Percentiles rank a stretch among this genome's conserved stretches.
These are phyloP conservation scores for Idaea dimidiata DNA, from an alignment of 2,888 invertebrate species.

Conservation along the genomic window DNA sequence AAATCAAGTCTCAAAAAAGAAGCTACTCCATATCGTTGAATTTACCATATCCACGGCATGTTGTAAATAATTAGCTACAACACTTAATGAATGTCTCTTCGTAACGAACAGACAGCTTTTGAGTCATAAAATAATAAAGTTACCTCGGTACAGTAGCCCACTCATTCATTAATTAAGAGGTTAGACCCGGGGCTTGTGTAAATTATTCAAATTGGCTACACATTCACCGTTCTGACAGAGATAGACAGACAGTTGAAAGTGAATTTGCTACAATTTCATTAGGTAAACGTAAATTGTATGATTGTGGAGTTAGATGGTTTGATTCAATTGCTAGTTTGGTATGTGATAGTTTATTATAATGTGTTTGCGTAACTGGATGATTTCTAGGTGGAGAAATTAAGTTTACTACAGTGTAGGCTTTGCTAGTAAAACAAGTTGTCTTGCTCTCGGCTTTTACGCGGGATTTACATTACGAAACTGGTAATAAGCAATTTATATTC, in stretches of 20 bases:
- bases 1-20: too few species aligned
- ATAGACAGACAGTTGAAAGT: neutral
- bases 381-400: too few species aligned
- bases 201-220: slow-evolving; percentile 1
- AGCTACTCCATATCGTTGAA: neutral
- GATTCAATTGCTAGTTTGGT: neutral
- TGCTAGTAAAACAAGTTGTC: too few species aligned
- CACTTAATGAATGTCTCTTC: neutral
- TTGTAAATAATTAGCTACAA: neutral
- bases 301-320: neutral
- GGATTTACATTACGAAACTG: too few species aligned
- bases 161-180: neutral
- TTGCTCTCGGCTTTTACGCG: too few species aligned
- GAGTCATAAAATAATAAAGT: neutral
- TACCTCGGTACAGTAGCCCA: neutral
- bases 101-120: neutral
- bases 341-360: neutral
- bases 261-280: neutral
- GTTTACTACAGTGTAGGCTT: too few species aligned
- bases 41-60: neutral
- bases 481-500: too few species aligned
- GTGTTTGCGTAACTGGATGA: neutral
- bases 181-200: neutral
- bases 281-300: neutral
- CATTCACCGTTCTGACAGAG: neutral